Evolutionary conservation across 2,888 invertebrate genomes (phyloP).

Genomic region (Limenitis camilla): DNA sequence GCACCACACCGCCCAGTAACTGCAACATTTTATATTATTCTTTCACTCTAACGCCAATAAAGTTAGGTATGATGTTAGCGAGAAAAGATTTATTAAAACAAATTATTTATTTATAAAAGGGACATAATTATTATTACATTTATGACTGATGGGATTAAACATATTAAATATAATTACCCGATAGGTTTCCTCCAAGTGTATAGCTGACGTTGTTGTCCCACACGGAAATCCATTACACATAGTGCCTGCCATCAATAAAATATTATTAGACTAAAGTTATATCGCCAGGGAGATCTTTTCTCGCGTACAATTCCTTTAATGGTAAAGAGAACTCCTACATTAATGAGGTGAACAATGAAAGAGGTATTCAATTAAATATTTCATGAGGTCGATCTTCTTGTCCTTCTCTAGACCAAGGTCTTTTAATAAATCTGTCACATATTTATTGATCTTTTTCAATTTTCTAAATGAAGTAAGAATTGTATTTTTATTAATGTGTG

Average conservation of each 20-base stretch:
- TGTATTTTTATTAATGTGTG: background rate
- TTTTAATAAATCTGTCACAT: no score
- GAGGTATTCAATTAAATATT: no score
- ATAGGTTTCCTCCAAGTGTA: conserved; percentile 59
- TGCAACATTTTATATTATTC: conserved; percentile 31
- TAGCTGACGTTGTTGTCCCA: conserved; percentile 61
- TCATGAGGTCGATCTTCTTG: no score
- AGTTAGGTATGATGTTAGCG: no score
- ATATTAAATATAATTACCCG: conserved; percentile 38
- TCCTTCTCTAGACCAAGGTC: no score
- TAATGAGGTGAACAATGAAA: no score
- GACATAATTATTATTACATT: background rate
- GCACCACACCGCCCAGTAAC: conserved; percentile 88
- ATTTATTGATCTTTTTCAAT: no score
- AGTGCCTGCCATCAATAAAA: conserved; percentile 48
- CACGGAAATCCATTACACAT: conserved; percentile 66
- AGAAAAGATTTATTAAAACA: no score
- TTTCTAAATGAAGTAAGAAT: no score
- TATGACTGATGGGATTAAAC: background rate
- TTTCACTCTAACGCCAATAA: background rate
- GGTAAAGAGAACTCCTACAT: no score
- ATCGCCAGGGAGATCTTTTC: background rate
- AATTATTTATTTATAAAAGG: no score
- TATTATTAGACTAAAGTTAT: background rate
- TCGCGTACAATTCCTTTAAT: no score